phyloP scores from a whole-genome alignment of 2,113 vertebrate species.

The Drymodes brunneopygia region DNA sequence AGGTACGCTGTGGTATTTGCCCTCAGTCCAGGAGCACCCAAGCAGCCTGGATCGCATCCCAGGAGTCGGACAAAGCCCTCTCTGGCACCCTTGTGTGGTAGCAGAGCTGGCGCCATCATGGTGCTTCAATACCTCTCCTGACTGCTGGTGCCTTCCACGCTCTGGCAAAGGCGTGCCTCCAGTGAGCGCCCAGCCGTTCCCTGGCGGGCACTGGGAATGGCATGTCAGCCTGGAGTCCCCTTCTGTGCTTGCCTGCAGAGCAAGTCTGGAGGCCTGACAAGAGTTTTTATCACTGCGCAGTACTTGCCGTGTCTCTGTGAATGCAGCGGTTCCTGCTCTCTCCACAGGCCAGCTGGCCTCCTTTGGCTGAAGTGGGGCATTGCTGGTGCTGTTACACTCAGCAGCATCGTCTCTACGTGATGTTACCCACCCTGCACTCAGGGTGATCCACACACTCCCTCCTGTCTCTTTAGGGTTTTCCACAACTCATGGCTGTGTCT shows the following conservation, averaged over 20 bases:
- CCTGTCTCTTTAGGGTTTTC: background rate
- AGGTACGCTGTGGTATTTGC: background rate
- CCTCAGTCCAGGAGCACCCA: fast-evolving
- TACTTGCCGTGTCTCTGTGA: fast-evolving
- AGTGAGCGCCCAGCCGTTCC: fast-evolving
- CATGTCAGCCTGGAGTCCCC: background rate
- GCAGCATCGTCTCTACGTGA: fast-evolving
- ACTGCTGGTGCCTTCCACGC: background rate
- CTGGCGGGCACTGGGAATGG: background rate
- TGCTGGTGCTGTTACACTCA: fast-evolving
- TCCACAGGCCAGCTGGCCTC: fast-evolving
- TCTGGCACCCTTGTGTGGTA: background rate
- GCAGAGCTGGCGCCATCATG: fast-evolving
- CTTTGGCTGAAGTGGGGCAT: background rate
- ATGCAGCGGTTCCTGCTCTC: background rate
- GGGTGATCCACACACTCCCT: background rate
- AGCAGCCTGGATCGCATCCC: background rate
- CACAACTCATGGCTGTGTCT: background rate
- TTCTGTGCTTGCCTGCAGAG: background rate
- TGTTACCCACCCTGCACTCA: background rate
- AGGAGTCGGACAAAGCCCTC: background rate
- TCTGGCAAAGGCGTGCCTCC: background rate
- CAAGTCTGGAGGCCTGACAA: fast-evolving
- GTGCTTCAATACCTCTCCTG: fast-evolving
- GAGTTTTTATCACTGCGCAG: background rate